phyloP scores from a whole-genome alignment of 1,140 invertebrate species.

The Aphelinus atriplicis region DNA sequence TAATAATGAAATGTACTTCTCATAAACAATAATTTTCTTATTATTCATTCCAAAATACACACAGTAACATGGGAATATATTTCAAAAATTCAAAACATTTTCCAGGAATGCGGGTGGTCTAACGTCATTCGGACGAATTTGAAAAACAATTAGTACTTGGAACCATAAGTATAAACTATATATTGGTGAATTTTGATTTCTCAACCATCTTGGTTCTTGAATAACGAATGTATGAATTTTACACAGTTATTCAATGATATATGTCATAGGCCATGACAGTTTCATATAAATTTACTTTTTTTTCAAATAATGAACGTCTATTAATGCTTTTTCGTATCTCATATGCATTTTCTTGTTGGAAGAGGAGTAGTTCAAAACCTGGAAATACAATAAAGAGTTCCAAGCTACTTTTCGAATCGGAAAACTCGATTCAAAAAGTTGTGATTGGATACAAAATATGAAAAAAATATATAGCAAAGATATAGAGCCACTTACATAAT shows the following conservation, averaged over 20 bases:
- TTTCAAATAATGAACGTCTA: not conserved
- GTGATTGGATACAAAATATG: slow-evolving; percentile 26
- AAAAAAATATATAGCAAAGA: slow-evolving; percentile 37
- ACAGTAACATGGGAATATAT: slow-evolving; percentile 31
- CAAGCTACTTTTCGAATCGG: not conserved
- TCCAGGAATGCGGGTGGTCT: slow-evolving; percentile 16
- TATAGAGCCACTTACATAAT: slow-evolving; percentile 38
- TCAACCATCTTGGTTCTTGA: too few species aligned
- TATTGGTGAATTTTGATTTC: too few species aligned
- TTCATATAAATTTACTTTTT: slow-evolving; percentile 9
- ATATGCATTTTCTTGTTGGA: too few species aligned
- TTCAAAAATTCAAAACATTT: slow-evolving; percentile 19
- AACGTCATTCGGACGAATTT: too few species aligned
- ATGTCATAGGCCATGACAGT: slow-evolving; percentile 16
- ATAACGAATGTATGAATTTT: too few species aligned
- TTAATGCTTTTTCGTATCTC: not conserved
- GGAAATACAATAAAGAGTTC: slow-evolving; percentile 12
- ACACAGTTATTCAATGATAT: too few species aligned
- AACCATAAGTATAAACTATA: too few species aligned
- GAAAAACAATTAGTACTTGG: too few species aligned
- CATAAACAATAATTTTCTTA: slow-evolving; percentile 2
- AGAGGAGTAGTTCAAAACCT: not conserved
- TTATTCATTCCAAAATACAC: slow-evolving; percentile 37
- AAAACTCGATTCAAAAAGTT: not conserved
- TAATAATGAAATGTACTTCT: too few species aligned